Evolutionary conservation across 2,113 vertebrate genomes (phyloP), one percentile per base, ranked within the genome.

Genomic region (Coryphaenoides rupestris): DNA sequence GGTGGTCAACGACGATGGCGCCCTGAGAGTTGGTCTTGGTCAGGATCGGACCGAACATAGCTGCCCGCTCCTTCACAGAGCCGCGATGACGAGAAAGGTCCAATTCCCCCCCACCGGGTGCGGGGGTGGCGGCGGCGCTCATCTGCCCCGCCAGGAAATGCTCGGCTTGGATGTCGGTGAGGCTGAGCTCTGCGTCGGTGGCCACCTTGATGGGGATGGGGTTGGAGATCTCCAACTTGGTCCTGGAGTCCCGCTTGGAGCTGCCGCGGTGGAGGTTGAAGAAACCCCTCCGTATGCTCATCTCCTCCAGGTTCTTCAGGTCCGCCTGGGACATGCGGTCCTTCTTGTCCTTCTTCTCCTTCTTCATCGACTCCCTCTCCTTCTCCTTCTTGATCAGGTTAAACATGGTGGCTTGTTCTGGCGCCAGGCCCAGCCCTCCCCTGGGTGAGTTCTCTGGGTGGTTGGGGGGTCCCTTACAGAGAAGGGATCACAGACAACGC

Each of bases 181-280:
- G 89, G 65, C 83, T 91, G 68, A 98, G 89, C 79, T 99, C 96
- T 0, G 88, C 89, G 87, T 89, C 92, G 1, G 90, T 94, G 19
- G 93, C 92, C 68, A 97, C 93, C 78, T 95, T 96, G 76, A 99
- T 95, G 47, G 95, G 95, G 60, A 98, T 98, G 23, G 97, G 96
- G 83, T 91, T 91, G 55, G 96, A 99, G 77, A 98, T 98, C 85
- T 98, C 95, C 86, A 97, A 68, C 66, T 92, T 95, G 1, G 78
- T 77, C 87, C 86, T 94, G 0, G 90, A 87, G 14, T 97, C 94
- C 26, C 92, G 84, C 73, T 98, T 99, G 59, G 94, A 93, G 58
- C 91, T 89, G 3, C 94, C 90, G 12, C 96, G 92, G 76, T 93
- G 94, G 66, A 97, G 89, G 75, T 94, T 82, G 88, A 99, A 99